Evolutionary conservation across 1,140 invertebrate genomes (phyloP), one percentile per base, ranked within the genome.

Genomic region (Drosophila ananassae): DNA sequence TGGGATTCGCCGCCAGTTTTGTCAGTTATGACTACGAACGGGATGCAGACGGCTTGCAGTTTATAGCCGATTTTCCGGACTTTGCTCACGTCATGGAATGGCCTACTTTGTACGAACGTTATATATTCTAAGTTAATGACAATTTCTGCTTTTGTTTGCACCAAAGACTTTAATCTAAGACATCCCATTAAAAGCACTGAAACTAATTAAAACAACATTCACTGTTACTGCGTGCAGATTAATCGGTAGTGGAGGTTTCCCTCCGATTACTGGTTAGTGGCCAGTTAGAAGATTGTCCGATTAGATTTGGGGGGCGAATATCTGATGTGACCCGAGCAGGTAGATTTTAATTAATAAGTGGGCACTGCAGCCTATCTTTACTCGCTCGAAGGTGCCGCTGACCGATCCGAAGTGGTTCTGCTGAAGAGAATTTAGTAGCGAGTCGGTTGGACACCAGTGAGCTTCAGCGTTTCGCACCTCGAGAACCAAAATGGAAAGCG

Each of bases 61-160:
- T 91, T 59, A 79, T 90, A 41, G 47, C 72, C 4, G 75, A 73
- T 25, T 85, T 91, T 47, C 90, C 90, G 0, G 71, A 87, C 25
- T 91, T 81, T 62, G 76, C 83, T 10, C 77, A 79, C 44, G 73
- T 73, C 9, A 89, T 90, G 90, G 82, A 91, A 52, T 91, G 90
- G 90, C 90, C 90, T 0, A 82, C 85, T 10, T 55, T 90, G 3
- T 91, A 90, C 46, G 71, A 90, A 52, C 67, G 90, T 47, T 91
- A 84, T 69, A 50, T 90, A 62, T 85, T 78, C 50, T 91, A 89
- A 71, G 47, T 22, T 57, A 8, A 10, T 13, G 22, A 3, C n/a
- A 13, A 17, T 25, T 10, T 4, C 28, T 25, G 1, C 12, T 13
- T 21, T 67, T 47, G 30, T 63, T 61, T 53, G 58, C 50, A 53